Base-by-base conservation (phyloP, 2,797 vertebrate genomes). In the Lacerta agilis region DNA sequence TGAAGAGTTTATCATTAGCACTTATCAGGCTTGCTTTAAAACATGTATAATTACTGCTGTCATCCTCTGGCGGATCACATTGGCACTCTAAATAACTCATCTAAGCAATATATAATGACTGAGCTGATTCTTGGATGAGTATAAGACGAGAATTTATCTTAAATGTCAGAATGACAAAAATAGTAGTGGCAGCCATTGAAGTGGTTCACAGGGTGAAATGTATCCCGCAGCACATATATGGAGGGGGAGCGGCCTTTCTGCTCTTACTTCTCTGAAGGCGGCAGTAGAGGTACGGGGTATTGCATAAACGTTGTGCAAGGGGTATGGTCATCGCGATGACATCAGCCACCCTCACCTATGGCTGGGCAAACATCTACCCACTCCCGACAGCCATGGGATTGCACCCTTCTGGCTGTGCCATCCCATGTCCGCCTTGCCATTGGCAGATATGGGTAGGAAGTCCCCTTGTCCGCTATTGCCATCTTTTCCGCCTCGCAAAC, bases 21-120 rank as follows among this genome's bases (percentile, higher is more conserved):
- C 93, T 94, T 95, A 91, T 94, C 88, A 93, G 93, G 86, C 92
- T 82, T 79, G 89, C 92, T 93, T 94, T 93, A 93, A 92, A 90
- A 71, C 94, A 94, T 95, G 90, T 95, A 61, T 96, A 96, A 96
- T 95, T 95, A 92, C 94, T 93, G 91, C 88, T 49, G 41, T 95
- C 88, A 92, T 96, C 86, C 91, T 91, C 92, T 91, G 81, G 87
- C 89, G 94, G 94, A 90, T 95, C 93, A 67, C 88, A 79, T 38
- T 79, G 4, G 17, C 27, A 41, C 27, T n/a, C 55, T 61, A n/a
- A 92, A 91, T 25, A 38, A 80, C 79, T 58, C 9, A 36, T 64
- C 33, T 80, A 18, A 91, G 69, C 91, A 94, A 89, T 93, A 85
- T 69, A 55, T 18, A 58, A 90, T 79, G 72, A 88, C 82, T 87